Conservation (phyloP, 2,113 vertebrate genomes). For the Bos javanicus region DNA sequence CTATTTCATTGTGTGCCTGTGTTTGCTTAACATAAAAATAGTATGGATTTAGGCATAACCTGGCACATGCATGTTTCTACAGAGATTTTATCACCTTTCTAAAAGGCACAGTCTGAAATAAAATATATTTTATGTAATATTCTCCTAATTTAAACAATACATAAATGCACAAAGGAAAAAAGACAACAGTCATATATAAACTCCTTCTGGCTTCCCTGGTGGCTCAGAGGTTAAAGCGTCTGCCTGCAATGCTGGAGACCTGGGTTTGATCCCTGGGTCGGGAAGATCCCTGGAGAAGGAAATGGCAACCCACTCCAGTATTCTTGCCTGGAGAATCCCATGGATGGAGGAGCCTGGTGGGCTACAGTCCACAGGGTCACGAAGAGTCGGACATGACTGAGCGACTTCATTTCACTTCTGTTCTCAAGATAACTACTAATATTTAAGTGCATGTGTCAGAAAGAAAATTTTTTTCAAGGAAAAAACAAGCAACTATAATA, state of each 20-base stretch:
- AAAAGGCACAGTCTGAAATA: background rate
- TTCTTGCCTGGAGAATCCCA: no score
- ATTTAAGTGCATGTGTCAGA: background rate
- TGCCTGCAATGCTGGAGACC: no score
- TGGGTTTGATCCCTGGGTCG: no score
- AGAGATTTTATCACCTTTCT: background rate
- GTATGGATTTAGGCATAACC: background rate
- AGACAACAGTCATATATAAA: background rate
- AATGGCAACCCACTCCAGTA: no score
- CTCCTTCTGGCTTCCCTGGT: no score
- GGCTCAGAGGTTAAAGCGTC: no score
- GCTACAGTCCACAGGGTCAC: no score
- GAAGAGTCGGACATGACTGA: no score
- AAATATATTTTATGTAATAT: background rate
- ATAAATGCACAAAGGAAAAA: conserved; percentile 10
- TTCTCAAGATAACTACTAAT: background rate
- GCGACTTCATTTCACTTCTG: no score
- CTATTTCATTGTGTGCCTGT: background rate
- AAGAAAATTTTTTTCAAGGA: background rate
- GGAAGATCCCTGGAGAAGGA: no score
- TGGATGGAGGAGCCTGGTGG: no score
- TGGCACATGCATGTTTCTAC: background rate
- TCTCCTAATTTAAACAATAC: background rate
- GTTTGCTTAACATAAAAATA: background rate
- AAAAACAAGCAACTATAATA: background rate